Conservation (phyloP, 1,140 invertebrate species). For the Lysiphlebus fabarum region DNA sequence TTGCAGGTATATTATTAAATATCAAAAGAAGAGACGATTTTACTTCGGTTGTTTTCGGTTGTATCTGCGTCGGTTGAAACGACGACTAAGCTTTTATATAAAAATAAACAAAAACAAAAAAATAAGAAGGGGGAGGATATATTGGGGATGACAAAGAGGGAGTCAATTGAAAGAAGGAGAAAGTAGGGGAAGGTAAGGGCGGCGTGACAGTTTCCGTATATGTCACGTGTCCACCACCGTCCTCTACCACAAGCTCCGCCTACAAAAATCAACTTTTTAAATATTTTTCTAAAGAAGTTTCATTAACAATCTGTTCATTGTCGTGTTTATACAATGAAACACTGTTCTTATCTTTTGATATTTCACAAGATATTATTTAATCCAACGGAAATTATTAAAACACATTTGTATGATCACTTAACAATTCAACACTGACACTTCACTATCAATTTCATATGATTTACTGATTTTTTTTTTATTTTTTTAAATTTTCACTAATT, state of each 20-base stretch:
- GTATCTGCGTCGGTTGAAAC: slow-evolving; percentile 13
- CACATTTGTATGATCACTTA: background rate
- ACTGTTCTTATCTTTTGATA: no score
- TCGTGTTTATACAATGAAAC: no score
- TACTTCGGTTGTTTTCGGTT: slow-evolving; percentile 33
- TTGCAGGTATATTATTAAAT: no score
- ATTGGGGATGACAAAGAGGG: background rate
- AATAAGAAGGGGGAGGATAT: background rate
- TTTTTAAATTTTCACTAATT: slow-evolving; percentile 1
- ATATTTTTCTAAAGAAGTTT: no score
- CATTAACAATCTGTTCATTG: no score
- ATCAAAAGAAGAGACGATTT: slow-evolving; percentile 24
- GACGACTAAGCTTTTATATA: background rate
- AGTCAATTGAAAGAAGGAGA: slow-evolving; percentile 18
- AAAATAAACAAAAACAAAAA: no score
- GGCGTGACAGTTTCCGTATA: slow-evolving; percentile 56
- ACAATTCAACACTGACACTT: background rate
- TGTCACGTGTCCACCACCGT: slow-evolving; percentile 53
- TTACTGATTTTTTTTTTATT: background rate
- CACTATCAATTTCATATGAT: background rate
- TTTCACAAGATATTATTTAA: no score
- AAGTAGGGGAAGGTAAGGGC: slow-evolving; percentile 42
- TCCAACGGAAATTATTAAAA: background rate
- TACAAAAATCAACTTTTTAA: slow-evolving; percentile 42
- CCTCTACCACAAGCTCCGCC: slow-evolving; percentile 47